These are phyloP conservation scores for Rhea pennata DNA, from an alignment of 2,113 vertebrate genomes.

Conservation along the genomic window DNA sequence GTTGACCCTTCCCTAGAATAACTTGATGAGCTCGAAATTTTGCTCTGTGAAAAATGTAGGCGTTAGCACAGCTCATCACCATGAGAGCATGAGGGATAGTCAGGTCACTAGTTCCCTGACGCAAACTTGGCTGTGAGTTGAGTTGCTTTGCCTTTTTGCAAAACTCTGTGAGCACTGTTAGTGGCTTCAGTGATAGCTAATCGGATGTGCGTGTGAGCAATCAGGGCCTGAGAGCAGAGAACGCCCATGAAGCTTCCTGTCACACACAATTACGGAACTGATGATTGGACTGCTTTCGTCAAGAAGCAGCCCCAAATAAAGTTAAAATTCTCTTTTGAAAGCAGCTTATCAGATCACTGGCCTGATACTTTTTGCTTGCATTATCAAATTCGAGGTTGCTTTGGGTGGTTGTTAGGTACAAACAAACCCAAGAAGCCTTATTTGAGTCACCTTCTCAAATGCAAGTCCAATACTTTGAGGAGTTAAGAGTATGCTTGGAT, in stretches of 20 bases:
- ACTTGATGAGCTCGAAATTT: not conserved
- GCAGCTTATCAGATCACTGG: not conserved
- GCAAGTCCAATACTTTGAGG: rapidly evolving
- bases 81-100: not conserved
- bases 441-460: not conserved
- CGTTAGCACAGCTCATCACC: not conserved
- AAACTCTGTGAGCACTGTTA: not conserved
- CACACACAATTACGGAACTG: too few relatives aligned
- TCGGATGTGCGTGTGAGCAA: not conserved
- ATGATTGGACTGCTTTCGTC: not conserved
- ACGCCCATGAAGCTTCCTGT: not conserved
- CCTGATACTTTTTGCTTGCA: too few relatives aligned
- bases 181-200: rapidly evolving
- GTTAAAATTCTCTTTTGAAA: too few relatives aligned
- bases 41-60: not conserved
- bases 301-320: not conserved
- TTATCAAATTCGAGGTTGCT: not conserved
- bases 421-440: not conserved
- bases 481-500: not conserved
- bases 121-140: not conserved
- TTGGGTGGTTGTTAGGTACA: too few relatives aligned
- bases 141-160: not conserved
- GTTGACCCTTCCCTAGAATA: not conserved
- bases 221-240: not conserved
- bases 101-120: rapidly evolving